Base-by-base conservation (phyloP, 2,797 vertebrate species). In the Syngnathus acus region DNA sequence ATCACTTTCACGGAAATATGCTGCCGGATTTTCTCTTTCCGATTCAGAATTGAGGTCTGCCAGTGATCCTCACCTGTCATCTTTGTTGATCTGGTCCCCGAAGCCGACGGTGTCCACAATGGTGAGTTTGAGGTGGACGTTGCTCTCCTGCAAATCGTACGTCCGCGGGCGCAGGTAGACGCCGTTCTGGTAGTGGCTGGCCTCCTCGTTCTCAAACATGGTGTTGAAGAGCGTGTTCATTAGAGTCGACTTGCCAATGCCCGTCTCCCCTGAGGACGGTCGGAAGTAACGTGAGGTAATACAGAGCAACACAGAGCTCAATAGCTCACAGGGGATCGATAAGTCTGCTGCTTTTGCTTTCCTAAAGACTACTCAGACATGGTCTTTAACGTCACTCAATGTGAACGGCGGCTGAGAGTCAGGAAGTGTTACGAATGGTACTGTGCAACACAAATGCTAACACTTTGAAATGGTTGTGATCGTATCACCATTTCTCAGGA, bases 221-320 rank as follows among this genome's bases (percentile, higher is more conserved):
- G 97, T 99, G 81, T 99, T 99, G 87, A 99, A 99, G 17, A 99
- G 94, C 0, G 97, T 99, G 78, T 99, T 98, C 97, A 99, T 99
- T 68, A 99, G 80, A 0, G 97, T 99, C 1, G 97, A 99, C 73
- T 99, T 99, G 72, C 97, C 97, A 0, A 99, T 97, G 64, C 97
- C 97, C 0, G 97, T 99, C 89, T 99, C 97, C 66, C 97, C 97
- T 99, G 68, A 32, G 59, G 32, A 62, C 9, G 23, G 38, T 1
- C 0, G 11, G n/a, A 67, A 48, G 51, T 4, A 45, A n/a, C 54
- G 53, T 66, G 39, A 65, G 21, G 47, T 2, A 9, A 42, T 7
- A 23, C 10, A 54, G 37, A 66, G n/a, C 55, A 42, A 60, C 62
- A 50, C 63, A 23, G 32, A 42, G 23, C 63, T 72, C 53, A 66